Conservation (phyloP, 2,797 vertebrate genomes). For the Echiichthys vipera region DNA sequence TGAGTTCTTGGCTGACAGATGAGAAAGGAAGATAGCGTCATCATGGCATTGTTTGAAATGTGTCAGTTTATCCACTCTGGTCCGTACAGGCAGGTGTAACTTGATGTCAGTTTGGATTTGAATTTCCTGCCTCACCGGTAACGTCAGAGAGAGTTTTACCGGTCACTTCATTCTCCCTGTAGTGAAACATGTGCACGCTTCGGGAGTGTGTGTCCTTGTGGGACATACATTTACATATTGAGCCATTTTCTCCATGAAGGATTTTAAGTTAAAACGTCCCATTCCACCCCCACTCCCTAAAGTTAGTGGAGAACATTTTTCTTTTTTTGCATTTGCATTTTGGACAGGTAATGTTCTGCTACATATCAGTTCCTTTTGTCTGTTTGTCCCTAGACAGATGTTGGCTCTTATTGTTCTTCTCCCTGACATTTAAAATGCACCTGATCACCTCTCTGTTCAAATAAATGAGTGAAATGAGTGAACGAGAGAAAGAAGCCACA, state of each 20-base stretch:
- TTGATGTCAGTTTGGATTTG: constrained; percentile 70
- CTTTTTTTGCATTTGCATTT: not conserved
- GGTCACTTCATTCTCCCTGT: not conserved
- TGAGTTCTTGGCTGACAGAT: constrained; percentile 23
- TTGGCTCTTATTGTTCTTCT: constrained; percentile 23
- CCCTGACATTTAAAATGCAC: not conserved
- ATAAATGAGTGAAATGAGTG: not conserved
- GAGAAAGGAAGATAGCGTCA: not conserved
- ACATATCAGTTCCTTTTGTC: not conserved
- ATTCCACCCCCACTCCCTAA: too few species aligned
- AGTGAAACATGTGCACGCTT: not conserved
- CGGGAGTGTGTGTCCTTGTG: not conserved
- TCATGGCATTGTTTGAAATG: constrained; percentile 37
- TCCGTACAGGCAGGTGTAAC: constrained; percentile 58
- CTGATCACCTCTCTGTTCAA: constrained; percentile 1
- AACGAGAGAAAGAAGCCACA: not conserved
- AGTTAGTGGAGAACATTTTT: not conserved
- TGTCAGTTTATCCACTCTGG: constrained; percentile 36
- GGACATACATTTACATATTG: not conserved
- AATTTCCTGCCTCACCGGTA: constrained; percentile 45
- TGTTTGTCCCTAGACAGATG: constrained; percentile 43
- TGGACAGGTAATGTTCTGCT: not conserved
- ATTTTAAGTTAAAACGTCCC: not conserved
- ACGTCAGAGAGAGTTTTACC: constrained; percentile 15
- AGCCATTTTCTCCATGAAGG: not conserved